phyloP scores from a whole-genome alignment of 2,888 invertebrate species.

The Oscheius sp. region DNA sequence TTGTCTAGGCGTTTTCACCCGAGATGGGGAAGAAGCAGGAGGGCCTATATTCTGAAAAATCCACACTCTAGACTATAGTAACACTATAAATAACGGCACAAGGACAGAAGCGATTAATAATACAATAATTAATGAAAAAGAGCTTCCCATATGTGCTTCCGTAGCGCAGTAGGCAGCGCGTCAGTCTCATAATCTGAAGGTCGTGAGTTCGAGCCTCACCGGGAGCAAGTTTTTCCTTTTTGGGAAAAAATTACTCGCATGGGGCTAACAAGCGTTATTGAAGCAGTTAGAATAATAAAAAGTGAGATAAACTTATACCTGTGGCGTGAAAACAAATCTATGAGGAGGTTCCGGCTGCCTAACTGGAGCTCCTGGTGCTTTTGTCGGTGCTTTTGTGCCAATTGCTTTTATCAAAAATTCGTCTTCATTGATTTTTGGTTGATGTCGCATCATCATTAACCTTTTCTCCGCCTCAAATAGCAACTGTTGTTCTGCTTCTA shows the following conservation, averaged over 20 bases:
- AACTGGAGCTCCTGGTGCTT: conserved; percentile 6
- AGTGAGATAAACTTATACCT: too few relatives aligned
- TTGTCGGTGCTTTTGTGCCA: not conserved
- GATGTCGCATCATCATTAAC: conserved; percentile 3
- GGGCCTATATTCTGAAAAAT: conserved; percentile 9
- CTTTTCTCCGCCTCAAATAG: conserved; percentile 15
- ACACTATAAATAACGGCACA: not conserved
- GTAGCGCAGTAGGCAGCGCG: conserved; percentile 72
- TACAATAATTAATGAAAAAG: too few relatives aligned
- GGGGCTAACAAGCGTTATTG: too few relatives aligned
- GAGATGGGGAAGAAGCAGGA: conserved; percentile 2
- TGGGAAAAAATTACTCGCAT: too few relatives aligned
- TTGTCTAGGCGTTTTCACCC: not conserved
- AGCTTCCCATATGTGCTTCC: too few relatives aligned
- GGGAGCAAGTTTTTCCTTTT: too few relatives aligned
- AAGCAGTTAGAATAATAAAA: too few relatives aligned
- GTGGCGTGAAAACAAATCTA: conserved; percentile 17
- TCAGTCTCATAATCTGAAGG: conserved; percentile 91
- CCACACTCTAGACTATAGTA: not conserved
- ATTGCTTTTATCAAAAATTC: conserved; percentile 8
- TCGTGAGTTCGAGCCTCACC: conserved; percentile 94
- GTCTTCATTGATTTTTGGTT: conserved; percentile 4
- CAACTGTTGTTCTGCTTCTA: not conserved
- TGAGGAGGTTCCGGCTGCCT: conserved; percentile 16
- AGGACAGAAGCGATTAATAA: too few relatives aligned